Conservation (phyloP, 2,888 invertebrate genomes). For the Tachina lurida region DNA sequence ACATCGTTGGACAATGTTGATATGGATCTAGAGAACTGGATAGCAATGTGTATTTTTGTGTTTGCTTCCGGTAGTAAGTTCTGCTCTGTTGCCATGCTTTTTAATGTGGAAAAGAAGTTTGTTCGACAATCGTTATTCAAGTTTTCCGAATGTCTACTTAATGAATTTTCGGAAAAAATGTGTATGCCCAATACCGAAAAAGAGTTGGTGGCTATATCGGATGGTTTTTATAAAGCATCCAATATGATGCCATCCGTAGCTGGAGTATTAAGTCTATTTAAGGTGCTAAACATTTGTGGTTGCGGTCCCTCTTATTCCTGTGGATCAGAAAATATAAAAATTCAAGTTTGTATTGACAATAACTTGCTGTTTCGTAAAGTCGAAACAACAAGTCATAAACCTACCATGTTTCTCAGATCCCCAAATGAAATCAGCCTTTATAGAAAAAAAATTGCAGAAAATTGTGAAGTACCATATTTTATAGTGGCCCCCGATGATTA, state of each 20-base stretch:
- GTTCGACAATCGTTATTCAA: slow-evolving; percentile 79
- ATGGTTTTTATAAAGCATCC: slow-evolving; percentile 77
- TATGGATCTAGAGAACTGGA: slow-evolving; percentile 76
- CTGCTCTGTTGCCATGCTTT: slow-evolving; percentile 77
- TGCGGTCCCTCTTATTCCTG: slow-evolving; percentile 72
- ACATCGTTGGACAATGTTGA: slow-evolving; percentile 72
- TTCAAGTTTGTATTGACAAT: slow-evolving; percentile 80
- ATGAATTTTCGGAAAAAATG: slow-evolving; percentile 75
- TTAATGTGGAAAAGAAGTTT: slow-evolving; percentile 76
- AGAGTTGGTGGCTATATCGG: slow-evolving; percentile 76
- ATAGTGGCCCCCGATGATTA: slow-evolving; percentile 78
- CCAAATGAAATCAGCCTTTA: slow-evolving; percentile 76
- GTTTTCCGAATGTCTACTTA: slow-evolving; percentile 78
- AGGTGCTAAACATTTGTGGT: slow-evolving; percentile 75
- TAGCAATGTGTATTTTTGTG: slow-evolving; percentile 79
- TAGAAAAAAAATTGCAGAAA: slow-evolving; percentile 27
- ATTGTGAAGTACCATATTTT: slow-evolving; percentile 75
- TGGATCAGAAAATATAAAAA: slow-evolving; percentile 75
- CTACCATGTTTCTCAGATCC: slow-evolving; percentile 75
- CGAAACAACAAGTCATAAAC: slow-evolving; percentile 74
- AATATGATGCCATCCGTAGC: slow-evolving; percentile 79
- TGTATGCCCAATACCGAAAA: slow-evolving; percentile 76
- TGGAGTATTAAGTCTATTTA: slow-evolving; percentile 79
- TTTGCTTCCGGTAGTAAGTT: slow-evolving; percentile 79
- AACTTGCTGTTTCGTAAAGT: slow-evolving; percentile 80